phyloP scores from a whole-genome alignment of 2,113 vertebrate genomes.

The Urocynchramus pylzowi region DNA sequence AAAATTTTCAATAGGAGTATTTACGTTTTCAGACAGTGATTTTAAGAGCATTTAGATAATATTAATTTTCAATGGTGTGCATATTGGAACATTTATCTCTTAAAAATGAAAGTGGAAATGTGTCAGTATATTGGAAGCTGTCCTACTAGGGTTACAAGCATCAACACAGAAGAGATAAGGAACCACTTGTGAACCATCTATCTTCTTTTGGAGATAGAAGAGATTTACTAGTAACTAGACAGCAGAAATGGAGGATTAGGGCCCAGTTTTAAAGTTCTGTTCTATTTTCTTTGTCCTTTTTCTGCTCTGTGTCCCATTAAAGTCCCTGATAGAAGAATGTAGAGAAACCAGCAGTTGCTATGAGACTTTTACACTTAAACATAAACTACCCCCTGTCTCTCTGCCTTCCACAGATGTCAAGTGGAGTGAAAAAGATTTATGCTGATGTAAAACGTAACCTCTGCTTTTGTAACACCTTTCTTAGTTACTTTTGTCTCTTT shows the following conservation, averaged over 20 bases:
- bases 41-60: constrained; percentile 46
- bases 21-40: constrained; percentile 35
- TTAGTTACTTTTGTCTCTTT: background rate
- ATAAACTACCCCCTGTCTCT: fast-evolving
- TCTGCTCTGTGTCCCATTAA: background rate
- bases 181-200: background rate
- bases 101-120: constrained; percentile 42
- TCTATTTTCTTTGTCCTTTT: background rate
- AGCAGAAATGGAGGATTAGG: background rate
- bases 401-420: background rate
- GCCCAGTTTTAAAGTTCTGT: background rate
- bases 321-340: background rate
- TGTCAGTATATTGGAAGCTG: constrained; percentile 28
- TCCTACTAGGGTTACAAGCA: background rate
- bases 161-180: background rate
- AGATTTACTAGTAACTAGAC: background rate
- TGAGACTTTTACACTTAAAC: background rate
- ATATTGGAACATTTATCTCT: constrained; percentile 30
- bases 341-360: background rate
- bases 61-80: constrained; percentile 55
- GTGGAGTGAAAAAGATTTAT: background rate
- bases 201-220: background rate
- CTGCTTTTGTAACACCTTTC: background rate
- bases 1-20: constrained; percentile 12
- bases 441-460: background rate